Evolutionary conservation across 1,140 invertebrate species (phyloP).

Genomic region (Polypedilum vanderplanki): DNA sequence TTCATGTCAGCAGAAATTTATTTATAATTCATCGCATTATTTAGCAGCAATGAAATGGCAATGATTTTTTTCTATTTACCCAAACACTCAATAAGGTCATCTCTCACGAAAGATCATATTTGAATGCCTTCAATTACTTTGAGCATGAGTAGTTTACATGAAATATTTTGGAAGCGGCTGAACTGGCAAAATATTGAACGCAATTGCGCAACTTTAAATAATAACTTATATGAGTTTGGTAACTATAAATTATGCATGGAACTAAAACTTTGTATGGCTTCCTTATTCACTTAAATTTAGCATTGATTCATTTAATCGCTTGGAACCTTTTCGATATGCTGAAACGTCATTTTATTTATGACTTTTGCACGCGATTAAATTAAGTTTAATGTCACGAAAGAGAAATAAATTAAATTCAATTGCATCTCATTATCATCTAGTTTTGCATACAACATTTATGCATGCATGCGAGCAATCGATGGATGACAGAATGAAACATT

Average conservation of each 20-base stretch:
- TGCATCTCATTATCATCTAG: too few species aligned
- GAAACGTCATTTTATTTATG: too few species aligned
- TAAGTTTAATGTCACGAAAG: too few species aligned
- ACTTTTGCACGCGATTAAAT: too few species aligned
- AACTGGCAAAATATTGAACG: neutral
- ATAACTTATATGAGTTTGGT: too few species aligned
- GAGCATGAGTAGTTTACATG: neutral
- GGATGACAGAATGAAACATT: too few species aligned
- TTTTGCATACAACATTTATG: too few species aligned
- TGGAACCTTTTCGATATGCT: too few species aligned
- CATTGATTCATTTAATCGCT: too few species aligned
- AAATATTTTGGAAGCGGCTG: neutral
- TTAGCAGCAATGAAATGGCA: constrained; percentile 36
- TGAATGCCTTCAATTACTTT: constrained; percentile 10
- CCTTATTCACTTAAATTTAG: neutral
- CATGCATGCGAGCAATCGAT: too few species aligned
- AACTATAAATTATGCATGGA: neutral
- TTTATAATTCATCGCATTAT: constrained; percentile 31
- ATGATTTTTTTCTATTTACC: constrained; percentile 14
- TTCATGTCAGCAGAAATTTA: neutral
- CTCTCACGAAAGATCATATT: neutral
- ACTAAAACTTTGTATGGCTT: neutral
- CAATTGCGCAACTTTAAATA: neutral
- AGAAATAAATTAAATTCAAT: too few species aligned
- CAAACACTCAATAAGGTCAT: neutral